A percentile compares a stretch with the other conserved stretches of the same genome.
phyloP scores from a whole-genome alignment of 2,888 invertebrate species.

The Esperia sulphurella region DNA sequence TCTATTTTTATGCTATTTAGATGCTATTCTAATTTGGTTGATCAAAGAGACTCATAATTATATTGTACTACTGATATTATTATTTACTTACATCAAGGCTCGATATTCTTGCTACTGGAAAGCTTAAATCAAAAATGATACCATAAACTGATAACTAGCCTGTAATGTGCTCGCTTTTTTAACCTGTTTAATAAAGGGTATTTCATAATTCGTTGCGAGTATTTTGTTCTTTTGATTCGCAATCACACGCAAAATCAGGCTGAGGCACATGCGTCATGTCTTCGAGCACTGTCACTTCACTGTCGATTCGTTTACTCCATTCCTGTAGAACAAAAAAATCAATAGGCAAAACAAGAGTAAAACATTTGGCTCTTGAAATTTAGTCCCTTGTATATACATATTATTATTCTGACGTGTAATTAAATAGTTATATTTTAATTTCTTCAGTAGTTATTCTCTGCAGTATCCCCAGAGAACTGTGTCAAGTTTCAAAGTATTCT shows the following conservation, averaged over 20 bases:
- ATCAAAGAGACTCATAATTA: not conserved
- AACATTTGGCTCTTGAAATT: too few relatives aligned
- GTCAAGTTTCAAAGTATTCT: conserved; percentile 37
- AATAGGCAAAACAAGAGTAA: too few relatives aligned
- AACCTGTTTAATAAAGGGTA: too few relatives aligned
- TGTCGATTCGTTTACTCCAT: conserved; percentile 84
- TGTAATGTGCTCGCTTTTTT: not conserved
- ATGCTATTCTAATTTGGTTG: not conserved
- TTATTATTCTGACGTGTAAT: too few relatives aligned
- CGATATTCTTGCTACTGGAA: conserved; percentile 2
- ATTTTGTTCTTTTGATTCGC: conserved; percentile 23
- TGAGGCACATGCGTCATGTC: conserved; percentile 64
- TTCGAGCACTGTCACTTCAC: conserved; percentile 42
- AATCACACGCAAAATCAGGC: conserved; percentile 44
- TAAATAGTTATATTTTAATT: too few relatives aligned
- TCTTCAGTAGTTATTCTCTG: too few relatives aligned
- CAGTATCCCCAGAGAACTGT: too few relatives aligned
- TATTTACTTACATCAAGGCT: not conserved
- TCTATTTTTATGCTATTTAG: too few relatives aligned
- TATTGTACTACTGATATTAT: not conserved
- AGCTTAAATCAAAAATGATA: not conserved
- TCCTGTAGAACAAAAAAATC: conserved; percentile 65
- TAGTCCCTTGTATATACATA: too few relatives aligned
- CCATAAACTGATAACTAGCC: too few relatives aligned
- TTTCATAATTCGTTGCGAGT: conserved; percentile 52